Conservation (phyloP, 2,113 vertebrate genomes). For the Plestiodon gilberti region DNA sequence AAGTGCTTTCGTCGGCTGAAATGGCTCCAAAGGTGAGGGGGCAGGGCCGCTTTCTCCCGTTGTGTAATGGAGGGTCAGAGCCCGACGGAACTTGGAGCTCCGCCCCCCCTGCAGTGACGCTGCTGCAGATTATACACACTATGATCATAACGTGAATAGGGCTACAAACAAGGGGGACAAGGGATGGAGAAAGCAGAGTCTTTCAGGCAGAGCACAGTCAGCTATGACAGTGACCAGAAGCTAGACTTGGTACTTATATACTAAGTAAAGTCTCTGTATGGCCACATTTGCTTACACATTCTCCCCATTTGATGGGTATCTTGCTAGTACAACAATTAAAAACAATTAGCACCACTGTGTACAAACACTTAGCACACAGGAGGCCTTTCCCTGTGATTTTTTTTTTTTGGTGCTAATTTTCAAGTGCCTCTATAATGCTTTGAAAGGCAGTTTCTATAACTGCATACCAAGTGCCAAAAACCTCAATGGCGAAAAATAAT, state of each 20-base stretch:
- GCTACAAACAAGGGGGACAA: not conserved
- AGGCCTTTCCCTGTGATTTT: too few species aligned
- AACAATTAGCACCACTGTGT: not conserved
- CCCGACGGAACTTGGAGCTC: too few species aligned
- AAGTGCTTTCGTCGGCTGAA: too few species aligned
- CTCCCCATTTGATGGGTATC: not conserved
- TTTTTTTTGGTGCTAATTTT: not conserved
- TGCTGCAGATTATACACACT: too few species aligned
- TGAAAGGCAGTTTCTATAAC: constrained; percentile 37
- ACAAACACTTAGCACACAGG: not conserved
- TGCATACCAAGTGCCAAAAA: constrained; percentile 6
- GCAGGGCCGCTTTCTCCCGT: too few species aligned
- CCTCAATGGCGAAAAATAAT: not conserved
- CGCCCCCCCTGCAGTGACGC: too few species aligned
- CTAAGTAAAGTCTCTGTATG: not conserved
- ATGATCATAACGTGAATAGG: not conserved
- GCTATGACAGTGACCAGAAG: not conserved
- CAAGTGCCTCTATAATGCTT: constrained; percentile 1
- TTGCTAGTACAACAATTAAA: not conserved
- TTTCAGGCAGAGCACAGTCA: not conserved
- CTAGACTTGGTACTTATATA: not conserved
- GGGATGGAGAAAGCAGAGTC: not conserved
- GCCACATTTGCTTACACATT: not conserved
- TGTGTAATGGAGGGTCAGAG: too few species aligned
- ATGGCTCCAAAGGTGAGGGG: too few species aligned